Base-by-base conservation (phyloP, 2,797 vertebrate genomes). In the Zalophus californianus region DNA sequence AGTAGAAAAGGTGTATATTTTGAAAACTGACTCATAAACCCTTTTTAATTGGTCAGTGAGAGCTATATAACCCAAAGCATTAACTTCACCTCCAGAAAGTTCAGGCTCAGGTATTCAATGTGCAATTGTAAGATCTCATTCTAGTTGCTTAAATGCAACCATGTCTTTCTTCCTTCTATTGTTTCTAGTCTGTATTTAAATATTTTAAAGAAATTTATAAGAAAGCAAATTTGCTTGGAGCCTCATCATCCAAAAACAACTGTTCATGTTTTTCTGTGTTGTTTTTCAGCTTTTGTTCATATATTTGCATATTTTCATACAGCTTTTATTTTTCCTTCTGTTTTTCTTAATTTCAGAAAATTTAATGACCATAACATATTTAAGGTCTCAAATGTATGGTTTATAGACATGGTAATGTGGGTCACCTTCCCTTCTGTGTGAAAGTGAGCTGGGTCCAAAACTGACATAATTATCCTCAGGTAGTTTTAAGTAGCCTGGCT, bases 331-430 rank as follows among this genome's bases (percentile, higher is more conserved):
- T 86, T 96, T 25, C 84, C 15, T 60, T 60, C 8, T 77, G 35
- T 54, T 86, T 96, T 88, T 89, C 62, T 95, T 52, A 62, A 90
- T 75, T 96, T 86, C 27, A 73, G 52, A 41, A 87, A 87, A 32
- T 62, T 38, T 64, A 35, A 56, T 77, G 94, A 84, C 32, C 18
- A 50, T 86, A 91, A 89, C 13, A 64, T 84, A 86, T 56, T 75
- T 83, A 93, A 62, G 66, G 73, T 68, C 41, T 58, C 80, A 68
- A 52, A 25, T 56, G 3, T 52, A 64, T 35, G 23, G 9, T 48
- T 68, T 94, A 29, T 44, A 44, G 60, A 16, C 88, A 32, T 54
- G 41, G 82, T 90, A 64, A 18, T 50, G 7, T 56, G 29, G 29
- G 18, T 93, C 32, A 23, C 8, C 52, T 94, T 64, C 15, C n/a